phyloP scores from a whole-genome alignment of 1,140 invertebrate species.

The Amphibalanus amphitrite region DNA sequence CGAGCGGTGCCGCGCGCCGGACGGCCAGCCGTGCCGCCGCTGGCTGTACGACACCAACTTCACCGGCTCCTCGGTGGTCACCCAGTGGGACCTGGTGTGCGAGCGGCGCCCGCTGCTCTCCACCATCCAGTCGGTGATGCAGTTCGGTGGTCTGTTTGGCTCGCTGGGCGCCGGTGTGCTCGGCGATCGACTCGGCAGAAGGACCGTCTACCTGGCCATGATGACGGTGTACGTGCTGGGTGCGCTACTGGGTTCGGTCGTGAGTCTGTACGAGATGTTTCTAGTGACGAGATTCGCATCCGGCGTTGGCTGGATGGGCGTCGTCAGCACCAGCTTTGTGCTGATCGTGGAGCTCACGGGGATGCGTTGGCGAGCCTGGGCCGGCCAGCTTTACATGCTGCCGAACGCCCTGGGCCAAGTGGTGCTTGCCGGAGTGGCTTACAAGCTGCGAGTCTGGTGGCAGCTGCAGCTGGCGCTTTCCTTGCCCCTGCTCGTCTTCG shows the following conservation, averaged over 20 bases:
- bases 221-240: background rate
- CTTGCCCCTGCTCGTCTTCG: slow-evolving; percentile 46
- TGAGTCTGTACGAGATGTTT: background rate
- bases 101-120: slow-evolving; percentile 11
- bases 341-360: background rate
- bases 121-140: slow-evolving; percentile 14
- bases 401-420: no score
- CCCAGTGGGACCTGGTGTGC: slow-evolving; percentile 19
- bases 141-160: slow-evolving; percentile 16
- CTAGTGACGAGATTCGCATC: background rate
- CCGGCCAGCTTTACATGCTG: no score
- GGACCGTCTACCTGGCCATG: background rate
- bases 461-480: slow-evolving; percentile 50
- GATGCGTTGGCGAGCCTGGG: no score
- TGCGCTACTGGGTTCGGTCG: background rate
- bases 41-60: background rate
- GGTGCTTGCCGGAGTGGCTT: no score
- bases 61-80: background rate
- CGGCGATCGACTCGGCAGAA: slow-evolving; percentile 12
- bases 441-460: no score
- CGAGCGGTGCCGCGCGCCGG: background rate
- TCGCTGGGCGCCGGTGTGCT: slow-evolving; percentile 13
- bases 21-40: background rate
- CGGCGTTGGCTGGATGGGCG: background rate
- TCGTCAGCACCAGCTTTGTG: background rate